These are phyloP conservation scores for Tachysurus fulvidraco DNA, from an alignment of 2,113 vertebrate genomes.

Conservation along the genomic window DNA sequence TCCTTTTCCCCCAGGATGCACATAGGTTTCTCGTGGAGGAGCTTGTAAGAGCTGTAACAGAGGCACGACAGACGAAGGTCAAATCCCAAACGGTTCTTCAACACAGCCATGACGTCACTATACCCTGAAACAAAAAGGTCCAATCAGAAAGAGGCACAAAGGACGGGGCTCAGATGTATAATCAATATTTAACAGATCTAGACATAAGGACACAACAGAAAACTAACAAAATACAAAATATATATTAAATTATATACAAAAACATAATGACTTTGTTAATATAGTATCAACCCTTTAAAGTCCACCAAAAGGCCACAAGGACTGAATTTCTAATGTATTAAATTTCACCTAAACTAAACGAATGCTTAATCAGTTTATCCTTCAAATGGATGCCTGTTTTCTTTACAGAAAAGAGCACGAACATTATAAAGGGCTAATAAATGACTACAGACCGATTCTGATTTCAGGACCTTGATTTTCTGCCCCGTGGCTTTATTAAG, in stretches of 20 bases:
- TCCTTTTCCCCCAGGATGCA: slow-evolving; percentile 28
- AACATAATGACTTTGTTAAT: too few relatives aligned
- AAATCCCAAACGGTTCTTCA: slow-evolving; percentile 32
- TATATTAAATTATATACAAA: too few relatives aligned
- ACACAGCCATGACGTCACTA: background rate
- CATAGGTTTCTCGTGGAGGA: slow-evolving; percentile 32
- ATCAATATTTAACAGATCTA: too few relatives aligned
- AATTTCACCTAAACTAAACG: background rate
- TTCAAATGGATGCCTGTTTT: too few relatives aligned
- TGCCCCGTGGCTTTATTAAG: too few relatives aligned
- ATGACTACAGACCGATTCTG: too few relatives aligned
- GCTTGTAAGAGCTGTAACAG: slow-evolving; percentile 40
- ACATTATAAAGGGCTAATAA: too few relatives aligned
- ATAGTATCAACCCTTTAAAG: too few relatives aligned
- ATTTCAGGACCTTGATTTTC: too few relatives aligned
- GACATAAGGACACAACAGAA: background rate
- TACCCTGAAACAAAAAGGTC: slow-evolving; percentile 33
- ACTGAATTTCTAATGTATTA: background rate
- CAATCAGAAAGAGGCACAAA: background rate
- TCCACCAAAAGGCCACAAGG: background rate
- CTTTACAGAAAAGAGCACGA: too few relatives aligned
- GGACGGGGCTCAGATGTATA: background rate
- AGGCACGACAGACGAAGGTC: slow-evolving; percentile 48
- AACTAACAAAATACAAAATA: too few relatives aligned
- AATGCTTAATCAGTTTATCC: too few relatives aligned